These are phyloP conservation scores for Spilarctia lutea DNA, from an alignment of 2,888 invertebrate species.

Conservation along the genomic window DNA sequence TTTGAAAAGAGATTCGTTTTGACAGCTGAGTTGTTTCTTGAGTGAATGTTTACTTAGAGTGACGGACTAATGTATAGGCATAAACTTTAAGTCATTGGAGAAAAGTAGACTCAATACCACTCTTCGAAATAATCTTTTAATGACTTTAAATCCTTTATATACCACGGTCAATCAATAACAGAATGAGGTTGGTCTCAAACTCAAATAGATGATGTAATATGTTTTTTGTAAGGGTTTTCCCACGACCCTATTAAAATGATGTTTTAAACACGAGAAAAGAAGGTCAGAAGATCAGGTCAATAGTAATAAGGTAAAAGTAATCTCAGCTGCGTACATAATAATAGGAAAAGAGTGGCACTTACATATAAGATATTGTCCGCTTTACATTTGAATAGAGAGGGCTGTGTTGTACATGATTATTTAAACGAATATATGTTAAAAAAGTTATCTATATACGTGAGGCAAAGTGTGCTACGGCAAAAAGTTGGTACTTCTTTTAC, in stretches of 20 bases:
- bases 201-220: too few species aligned
- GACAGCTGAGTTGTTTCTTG: conserved; percentile 3
- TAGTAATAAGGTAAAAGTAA: background rate
- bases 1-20: background rate
- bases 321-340: background rate
- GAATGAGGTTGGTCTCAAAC: too few species aligned
- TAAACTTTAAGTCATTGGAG: background rate
- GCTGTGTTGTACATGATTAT: background rate
- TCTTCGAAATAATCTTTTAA: background rate
- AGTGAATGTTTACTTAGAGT: background rate
- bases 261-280: background rate
- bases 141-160: too few species aligned
- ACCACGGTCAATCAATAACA: too few species aligned
- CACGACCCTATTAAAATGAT: background rate
- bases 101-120: background rate
- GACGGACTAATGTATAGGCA: background rate
- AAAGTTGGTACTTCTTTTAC: too few species aligned
- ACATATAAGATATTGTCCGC: background rate
- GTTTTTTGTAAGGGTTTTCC: background rate
- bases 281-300: background rate
- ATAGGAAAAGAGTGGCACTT: background rate
- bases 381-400: background rate
- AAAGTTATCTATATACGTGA: too few species aligned
- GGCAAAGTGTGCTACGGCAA: too few species aligned
- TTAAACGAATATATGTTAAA: too few species aligned